Conservation (phyloP, 2,797 vertebrate genomes). For the Lateolabrax maculatus region DNA sequence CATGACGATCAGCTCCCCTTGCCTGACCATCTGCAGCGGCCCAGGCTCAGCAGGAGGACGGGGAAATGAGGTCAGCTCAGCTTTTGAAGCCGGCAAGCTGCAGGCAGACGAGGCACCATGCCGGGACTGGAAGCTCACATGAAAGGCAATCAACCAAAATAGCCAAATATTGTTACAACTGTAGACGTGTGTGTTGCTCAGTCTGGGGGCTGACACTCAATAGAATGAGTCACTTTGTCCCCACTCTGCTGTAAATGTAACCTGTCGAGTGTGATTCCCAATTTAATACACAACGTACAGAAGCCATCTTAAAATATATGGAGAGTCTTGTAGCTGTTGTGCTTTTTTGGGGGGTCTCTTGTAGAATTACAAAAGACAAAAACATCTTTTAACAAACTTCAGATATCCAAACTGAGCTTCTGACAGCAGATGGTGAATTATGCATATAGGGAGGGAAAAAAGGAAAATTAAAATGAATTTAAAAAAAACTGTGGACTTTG, state of each 20-base stretch:
- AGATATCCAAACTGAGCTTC: not conserved
- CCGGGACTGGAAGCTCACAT: slow-evolving; percentile 71
- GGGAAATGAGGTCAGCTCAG: slow-evolving; percentile 81
- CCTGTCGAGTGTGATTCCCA: slow-evolving; percentile 18
- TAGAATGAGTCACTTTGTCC: slow-evolving; percentile 34
- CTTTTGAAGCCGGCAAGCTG: slow-evolving; percentile 79
- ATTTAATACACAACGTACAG: slow-evolving; percentile 3
- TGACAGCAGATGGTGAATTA: slow-evolving; percentile 19
- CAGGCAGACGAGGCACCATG: slow-evolving; percentile 72
- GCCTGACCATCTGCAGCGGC: slow-evolving; percentile 72
- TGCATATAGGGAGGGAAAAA: not conserved
- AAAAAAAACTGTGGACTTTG: too few species aligned
- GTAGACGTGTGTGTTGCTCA: slow-evolving; percentile 47
- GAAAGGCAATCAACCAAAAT: slow-evolving; percentile 76
- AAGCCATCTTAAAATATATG: not conserved
- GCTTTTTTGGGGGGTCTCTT: not conserved
- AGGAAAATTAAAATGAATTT: not conserved
- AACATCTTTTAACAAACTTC: not conserved
- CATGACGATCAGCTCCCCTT: slow-evolving; percentile 60
- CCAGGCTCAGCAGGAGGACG: slow-evolving; percentile 71
- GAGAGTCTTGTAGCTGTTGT: not conserved
- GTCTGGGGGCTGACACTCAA: slow-evolving; percentile 49
- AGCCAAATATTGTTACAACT: slow-evolving; percentile 68
- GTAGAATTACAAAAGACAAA: slow-evolving; percentile 9
- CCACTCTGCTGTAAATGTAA: slow-evolving; percentile 30